These are phyloP conservation scores for Sebastes schlegelii DNA, from an alignment of 2,113 vertebrate species.

Conservation along the genomic window DNA sequence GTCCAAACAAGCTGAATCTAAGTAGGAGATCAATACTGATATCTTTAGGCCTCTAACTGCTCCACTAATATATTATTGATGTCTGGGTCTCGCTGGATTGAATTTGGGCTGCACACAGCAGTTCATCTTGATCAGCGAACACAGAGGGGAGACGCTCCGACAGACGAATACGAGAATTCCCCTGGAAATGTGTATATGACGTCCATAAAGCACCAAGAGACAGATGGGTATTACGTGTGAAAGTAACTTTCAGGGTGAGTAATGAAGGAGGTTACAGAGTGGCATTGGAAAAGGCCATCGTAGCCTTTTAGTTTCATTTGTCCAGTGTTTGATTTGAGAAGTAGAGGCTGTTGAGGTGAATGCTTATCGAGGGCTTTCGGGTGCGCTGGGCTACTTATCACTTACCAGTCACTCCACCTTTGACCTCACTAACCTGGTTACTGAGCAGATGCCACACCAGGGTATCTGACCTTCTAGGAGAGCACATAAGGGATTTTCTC, in stretches of 20 bases:
- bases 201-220: conserved; percentile 25
- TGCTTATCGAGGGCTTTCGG: conserved; percentile 7
- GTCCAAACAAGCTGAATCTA: conserved; percentile 75
- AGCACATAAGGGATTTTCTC: background rate
- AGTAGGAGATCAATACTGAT: conserved; percentile 82
- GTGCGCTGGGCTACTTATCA: conserved; percentile 34
- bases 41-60: conserved; percentile 80
- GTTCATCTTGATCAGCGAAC: conserved; percentile 72
- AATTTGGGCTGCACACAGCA: conserved; percentile 72
- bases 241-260: conserved; percentile 55
- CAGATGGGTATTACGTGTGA: conserved; percentile 29
- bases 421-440: conserved; percentile 30
- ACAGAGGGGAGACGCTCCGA: conserved; percentile 29
- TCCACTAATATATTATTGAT: conserved; percentile 83
- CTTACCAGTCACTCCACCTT: conserved; percentile 25
- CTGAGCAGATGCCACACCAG: background rate
- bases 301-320: conserved; percentile 23
- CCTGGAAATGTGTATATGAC: conserved; percentile 53
- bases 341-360: conserved; percentile 9
- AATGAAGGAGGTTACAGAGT: conserved; percentile 52
- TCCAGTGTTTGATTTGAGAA: conserved; percentile 10
- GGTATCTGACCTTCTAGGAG: background rate
- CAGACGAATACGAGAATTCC: conserved; percentile 47
- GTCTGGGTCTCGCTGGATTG: conserved; percentile 74
- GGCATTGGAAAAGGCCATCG: conserved; percentile 40